A percentile compares a stretch with the other conserved stretches of the same genome.
These are phyloP conservation scores for Eupsilia transversa DNA, from an alignment of 2,888 invertebrate genomes.

Conservation along the genomic window DNA sequence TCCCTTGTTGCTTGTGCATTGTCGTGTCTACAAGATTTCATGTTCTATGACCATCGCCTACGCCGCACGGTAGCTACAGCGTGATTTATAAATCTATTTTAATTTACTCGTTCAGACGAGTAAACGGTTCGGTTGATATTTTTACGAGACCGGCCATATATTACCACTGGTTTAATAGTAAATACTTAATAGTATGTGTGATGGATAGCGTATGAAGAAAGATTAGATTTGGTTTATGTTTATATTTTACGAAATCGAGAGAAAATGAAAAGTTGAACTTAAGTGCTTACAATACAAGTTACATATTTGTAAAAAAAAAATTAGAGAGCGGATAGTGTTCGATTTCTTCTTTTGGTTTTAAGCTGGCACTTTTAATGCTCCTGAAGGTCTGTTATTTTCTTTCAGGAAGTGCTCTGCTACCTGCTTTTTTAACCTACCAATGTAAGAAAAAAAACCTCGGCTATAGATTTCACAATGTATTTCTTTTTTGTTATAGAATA, in stretches of 20 bases:
- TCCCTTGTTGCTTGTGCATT: not conserved
- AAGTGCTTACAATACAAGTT: not conserved
- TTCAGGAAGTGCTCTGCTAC: not conserved
- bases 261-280: not conserved
- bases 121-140: constrained; percentile 76
- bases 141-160: constrained; percentile 72
- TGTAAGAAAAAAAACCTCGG: not conserved
- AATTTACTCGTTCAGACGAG: constrained; percentile 69
- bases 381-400: not conserved
- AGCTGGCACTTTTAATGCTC: no score
- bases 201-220: constrained; percentile 27
- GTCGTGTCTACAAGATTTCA: constrained; percentile 8
- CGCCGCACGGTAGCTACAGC: constrained; percentile 56
- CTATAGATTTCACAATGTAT: not conserved
- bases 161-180: constrained; percentile 39
- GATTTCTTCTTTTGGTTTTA: not conserved
- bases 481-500: not conserved
- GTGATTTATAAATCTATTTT: constrained; percentile 76
- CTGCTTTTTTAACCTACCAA: not conserved
- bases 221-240: constrained; percentile 1
- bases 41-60: constrained; percentile 57
- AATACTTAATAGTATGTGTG: constrained; percentile 6
- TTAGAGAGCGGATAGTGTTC: not conserved
- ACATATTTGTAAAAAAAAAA: no score
- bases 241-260: not conserved